Percentiles rank a stretch among this genome's conserved stretches.
These are phyloP conservation scores for Lasioglossum calceatum DNA, from an alignment of 2,888 invertebrate genomes.

Conservation along the genomic window DNA sequence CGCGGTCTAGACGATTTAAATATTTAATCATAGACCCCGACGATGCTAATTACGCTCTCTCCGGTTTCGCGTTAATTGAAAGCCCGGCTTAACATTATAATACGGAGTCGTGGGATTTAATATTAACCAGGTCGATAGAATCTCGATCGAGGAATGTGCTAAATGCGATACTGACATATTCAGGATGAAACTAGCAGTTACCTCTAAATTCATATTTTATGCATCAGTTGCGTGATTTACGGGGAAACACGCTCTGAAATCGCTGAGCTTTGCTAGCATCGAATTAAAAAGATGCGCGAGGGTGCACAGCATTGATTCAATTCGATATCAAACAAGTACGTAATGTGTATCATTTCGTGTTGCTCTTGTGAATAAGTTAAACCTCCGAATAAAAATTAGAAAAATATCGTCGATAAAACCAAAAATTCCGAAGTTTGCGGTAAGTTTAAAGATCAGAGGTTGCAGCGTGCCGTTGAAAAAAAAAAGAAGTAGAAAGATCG, in stretches of 20 bases:
- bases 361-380: too few relatives aligned
- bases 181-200: not conserved
- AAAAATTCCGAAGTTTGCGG: not conserved
- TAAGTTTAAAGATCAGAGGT: not conserved
- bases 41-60: not conserved
- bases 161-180: not conserved
- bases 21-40: not conserved
- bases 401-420: not conserved
- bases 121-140: not conserved
- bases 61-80: not conserved
- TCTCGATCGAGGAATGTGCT: conserved; percentile 2
- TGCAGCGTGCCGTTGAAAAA: not conserved
- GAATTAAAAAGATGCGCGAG: not conserved
- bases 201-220: not conserved
- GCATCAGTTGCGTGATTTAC: not conserved
- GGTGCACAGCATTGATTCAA: not conserved
- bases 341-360: too few relatives aligned
- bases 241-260: not conserved
- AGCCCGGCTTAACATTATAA: not conserved
- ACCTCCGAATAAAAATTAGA: accelerated
- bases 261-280: not conserved
- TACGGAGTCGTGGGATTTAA: not conserved
- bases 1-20: not conserved
- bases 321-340: not conserved
- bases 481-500: not conserved